A percentile compares a stretch with the other conserved stretches of the same genome.
phyloP scores from a whole-genome alignment of 2,888 invertebrate species.

The Hemicrepidius hirtus region DNA sequence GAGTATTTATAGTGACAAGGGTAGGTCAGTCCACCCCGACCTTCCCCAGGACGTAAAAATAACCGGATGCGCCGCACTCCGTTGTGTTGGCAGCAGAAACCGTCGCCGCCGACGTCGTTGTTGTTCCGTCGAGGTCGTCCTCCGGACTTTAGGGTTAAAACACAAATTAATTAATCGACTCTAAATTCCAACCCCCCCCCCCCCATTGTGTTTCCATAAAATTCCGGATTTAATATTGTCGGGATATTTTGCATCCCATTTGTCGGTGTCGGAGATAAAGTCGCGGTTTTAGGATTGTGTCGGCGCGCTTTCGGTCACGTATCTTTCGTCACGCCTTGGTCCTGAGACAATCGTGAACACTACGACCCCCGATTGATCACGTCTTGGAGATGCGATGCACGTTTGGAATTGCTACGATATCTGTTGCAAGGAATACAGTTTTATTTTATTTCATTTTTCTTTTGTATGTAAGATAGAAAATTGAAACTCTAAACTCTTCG shows the following conservation, averaged over 20 bases:
- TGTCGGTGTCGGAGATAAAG: neutral
- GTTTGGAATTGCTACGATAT: conserved; percentile 27
- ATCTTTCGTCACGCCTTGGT: conserved; percentile 35
- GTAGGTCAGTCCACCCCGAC: conserved; percentile 44
- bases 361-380: conserved; percentile 39
- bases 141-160: conserved; percentile 16
- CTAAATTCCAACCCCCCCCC: too few species aligned
- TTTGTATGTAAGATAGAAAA: neutral
- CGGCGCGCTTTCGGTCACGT: conserved; percentile 36
- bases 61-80: conserved; percentile 33
- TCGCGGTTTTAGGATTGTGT: conserved; percentile 34
- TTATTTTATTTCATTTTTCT: conserved; percentile 2
- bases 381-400: conserved; percentile 31
- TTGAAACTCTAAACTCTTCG: too few species aligned
- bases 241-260: conserved; percentile 8
- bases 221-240: neutral
- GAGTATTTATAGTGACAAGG: conserved; percentile 40
- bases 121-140: conserved; percentile 25
- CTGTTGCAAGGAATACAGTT: conserved; percentile 26
- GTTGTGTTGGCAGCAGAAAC: conserved; percentile 30
- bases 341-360: conserved; percentile 39
- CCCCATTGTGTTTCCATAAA: too few species aligned
- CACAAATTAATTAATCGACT: conserved; percentile 28
- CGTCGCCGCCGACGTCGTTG: conserved; percentile 12
- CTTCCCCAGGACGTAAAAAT: conserved; percentile 41